Base-by-base conservation (phyloP, 2,797 vertebrate species). In the Zonotrichia albicollis region DNA sequence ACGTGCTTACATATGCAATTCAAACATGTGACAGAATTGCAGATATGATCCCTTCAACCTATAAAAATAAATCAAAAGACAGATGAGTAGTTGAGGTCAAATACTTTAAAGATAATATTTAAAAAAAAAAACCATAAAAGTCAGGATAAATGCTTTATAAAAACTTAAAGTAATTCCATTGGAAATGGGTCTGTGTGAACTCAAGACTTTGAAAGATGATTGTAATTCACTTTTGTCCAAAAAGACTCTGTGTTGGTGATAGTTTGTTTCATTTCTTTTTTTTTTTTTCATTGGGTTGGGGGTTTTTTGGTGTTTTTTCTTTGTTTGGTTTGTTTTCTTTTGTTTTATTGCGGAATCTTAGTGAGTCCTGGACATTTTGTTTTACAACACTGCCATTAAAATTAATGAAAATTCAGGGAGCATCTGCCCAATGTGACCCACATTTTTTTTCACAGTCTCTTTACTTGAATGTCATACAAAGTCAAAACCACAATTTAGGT, bases 21-120 rank as follows among this genome's bases (percentile, higher is more conserved):
- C n/a, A 87, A 83, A 79, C 0, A 0, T 27, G 32, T 0, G 1
- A 45, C 10, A 62, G 22, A 55, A 55, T n/a, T 67, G 36, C 27
- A 84, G 34, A 43, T 62, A 45, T 29, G 30, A 51, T 40, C 16
- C 32, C 26, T 78, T 92, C 54, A 78, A 72, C 13, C 6, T 79
- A 58, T 16, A 34, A 88, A 92, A 89, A 57, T 40, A 84, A 68
- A 72, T 50, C 16, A 54, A 74, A 87, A 74, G 19, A 14, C 5
- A 64, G 53, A 75, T 51, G 23, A 75, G 9, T n/a, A 79, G 14
- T 11, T 76, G n/a, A 87, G 16, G 25, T 73, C 36, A 73, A 72
- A 79, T 22, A 26, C 5, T 54, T 89, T 22, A 84, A 76, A 87
- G 23, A 53, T 27, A 6, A 16, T 34, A n/a, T 55, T 50, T 12